Base-by-base conservation (phyloP, 2,797 vertebrate species). In the Mus spretus region DNA sequence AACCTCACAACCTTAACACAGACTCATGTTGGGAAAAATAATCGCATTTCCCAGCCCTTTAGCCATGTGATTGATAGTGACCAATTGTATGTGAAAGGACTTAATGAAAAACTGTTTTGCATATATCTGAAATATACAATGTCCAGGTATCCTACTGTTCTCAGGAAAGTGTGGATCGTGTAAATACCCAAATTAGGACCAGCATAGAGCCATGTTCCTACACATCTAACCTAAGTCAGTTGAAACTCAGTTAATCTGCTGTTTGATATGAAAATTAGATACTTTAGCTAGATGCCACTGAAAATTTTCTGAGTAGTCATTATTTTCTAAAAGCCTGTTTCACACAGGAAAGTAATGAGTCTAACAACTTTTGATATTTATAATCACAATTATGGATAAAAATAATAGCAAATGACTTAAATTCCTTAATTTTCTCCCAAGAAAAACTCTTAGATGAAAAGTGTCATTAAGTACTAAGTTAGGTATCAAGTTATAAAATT, bases 231-330 rank as follows among this genome's bases (percentile, higher is more conserved):
- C 4, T 37, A 80, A 17, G 24, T 91, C n/a, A 83, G 74, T 81
- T 94, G 81, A 88, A 70, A 17, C 28, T 91, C n/a, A 80, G 55
- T 84, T 95, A 82, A 92, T 85, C 80, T 15, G 28, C 3, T 90
- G 50, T 0, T 24, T 14, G 28, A 47, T 83, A 20, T 59, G 70
- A 84, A 34, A 81, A 87, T 6, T 9, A 91, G 81, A 83, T 89
- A 47, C 20, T 53, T 91, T 81, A 50, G 19, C 3, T 67, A 4
- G 31, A 67, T 26, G 59, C n/a, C 61, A 89, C 11, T 34, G 26
- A 72, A 47, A 67, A 55, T 61, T 83, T 63, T 90, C 22, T 63
- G 28, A 12, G 28, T 67, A 24, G 12, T 80, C 77, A 11, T 47
- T 92, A 24, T 47, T 59, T 28, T 70, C 2, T 79, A 79, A 90